Evolutionary conservation across 2,113 vertebrate genomes (phyloP).

Genomic region (Spermophilus dauricus): DNA sequence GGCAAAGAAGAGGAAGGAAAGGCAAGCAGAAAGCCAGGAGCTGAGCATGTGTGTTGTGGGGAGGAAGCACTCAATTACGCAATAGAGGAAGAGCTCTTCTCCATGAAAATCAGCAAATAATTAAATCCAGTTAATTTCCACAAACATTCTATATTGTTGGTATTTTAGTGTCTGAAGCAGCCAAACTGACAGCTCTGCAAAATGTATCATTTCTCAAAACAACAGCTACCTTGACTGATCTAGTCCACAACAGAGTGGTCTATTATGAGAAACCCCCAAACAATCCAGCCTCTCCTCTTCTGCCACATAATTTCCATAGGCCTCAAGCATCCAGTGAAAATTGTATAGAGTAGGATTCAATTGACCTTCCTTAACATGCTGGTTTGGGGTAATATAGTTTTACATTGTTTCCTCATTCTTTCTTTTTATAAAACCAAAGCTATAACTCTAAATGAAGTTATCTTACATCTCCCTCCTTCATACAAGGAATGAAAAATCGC

Average conservation of each 20-base stretch:
- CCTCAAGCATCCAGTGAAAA: not conserved
- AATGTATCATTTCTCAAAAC: slow-evolving; percentile 11
- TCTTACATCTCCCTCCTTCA: not conserved
- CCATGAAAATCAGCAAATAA: slow-evolving; percentile 25
- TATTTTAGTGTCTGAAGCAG: slow-evolving; percentile 24
- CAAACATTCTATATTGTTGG: not conserved
- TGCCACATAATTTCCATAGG: slow-evolving; percentile 6
- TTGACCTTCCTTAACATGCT: not conserved
- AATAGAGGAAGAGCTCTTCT: not conserved
- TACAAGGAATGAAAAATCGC: not conserved
- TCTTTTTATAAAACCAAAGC: slow-evolving; percentile 59
- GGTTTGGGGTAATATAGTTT: not conserved
- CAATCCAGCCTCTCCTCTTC: not conserved
- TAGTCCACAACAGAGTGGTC: not conserved
- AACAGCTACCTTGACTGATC: not conserved
- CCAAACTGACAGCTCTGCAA: not conserved
- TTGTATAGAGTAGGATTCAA: not conserved
- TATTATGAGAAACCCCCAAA: slow-evolving; percentile 4
- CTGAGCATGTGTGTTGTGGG: not conserved
- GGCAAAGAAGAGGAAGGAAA: slow-evolving; percentile 63
- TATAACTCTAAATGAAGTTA: slow-evolving; percentile 33
- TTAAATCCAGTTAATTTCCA: slow-evolving; percentile 28
- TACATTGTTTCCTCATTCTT: not conserved
- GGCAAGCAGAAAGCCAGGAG: slow-evolving; percentile 14
- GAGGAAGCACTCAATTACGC: not conserved